phyloP scores from a whole-genome alignment of 2,888 invertebrate species.

The Oscheius sp. region DNA sequence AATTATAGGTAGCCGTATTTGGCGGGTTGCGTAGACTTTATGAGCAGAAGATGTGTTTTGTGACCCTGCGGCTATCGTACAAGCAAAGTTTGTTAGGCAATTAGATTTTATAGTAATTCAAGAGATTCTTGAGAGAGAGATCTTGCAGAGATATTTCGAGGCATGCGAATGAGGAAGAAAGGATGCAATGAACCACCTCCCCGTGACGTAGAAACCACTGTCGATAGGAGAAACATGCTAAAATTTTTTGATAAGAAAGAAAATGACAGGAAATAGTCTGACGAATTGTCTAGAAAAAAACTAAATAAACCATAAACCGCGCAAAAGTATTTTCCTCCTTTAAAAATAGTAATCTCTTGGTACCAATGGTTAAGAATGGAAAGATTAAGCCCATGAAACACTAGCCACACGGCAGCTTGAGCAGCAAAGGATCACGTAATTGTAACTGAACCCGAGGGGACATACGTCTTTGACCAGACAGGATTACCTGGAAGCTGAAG shows the following conservation, averaged over 20 bases:
- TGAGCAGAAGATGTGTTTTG: no score
- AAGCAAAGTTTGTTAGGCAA: no score
- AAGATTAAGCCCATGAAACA: conserved; percentile 30
- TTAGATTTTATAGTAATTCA: no score
- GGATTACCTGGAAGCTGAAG: background rate
- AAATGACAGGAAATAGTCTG: background rate
- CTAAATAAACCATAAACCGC: no score
- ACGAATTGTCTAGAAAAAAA: background rate
- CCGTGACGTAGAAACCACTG: background rate
- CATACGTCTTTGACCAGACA: background rate
- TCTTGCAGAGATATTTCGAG: no score
- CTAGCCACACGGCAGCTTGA: background rate
- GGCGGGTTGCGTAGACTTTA: no score
- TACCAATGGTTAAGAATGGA: background rate
- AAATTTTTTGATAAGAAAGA: background rate
- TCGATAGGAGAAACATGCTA: background rate
- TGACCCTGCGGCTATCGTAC: no score
- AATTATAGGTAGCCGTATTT: no score
- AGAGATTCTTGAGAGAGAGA: no score
- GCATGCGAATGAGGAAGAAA: background rate
- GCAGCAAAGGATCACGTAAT: conserved; percentile 15
- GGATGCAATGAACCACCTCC: background rate
- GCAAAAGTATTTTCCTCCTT: background rate
- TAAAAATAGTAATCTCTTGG: background rate
- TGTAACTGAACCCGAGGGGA: conserved; percentile 14